phyloP scores from a whole-genome alignment of 2,113 vertebrate species.

The Peromyscus polionotus region DNA sequence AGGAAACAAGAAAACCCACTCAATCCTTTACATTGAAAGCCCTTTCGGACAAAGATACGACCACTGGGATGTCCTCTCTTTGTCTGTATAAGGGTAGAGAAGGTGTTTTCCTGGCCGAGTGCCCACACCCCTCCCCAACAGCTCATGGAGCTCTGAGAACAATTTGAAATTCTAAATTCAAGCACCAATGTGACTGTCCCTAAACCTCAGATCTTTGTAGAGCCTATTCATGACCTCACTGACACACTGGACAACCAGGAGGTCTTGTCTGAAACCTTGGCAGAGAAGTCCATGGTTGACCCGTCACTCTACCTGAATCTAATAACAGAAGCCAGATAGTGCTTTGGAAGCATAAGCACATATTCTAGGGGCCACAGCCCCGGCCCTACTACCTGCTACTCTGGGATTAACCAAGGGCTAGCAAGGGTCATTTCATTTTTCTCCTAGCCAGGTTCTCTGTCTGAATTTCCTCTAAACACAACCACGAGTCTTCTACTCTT shows the following conservation, averaged over 20 bases:
- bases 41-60: background rate
- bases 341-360: background rate
- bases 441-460: background rate
- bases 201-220: background rate
- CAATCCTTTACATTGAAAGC: background rate
- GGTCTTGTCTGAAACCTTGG: background rate
- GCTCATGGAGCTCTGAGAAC: background rate
- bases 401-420: background rate
- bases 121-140: background rate
- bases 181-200: background rate
- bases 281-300: background rate
- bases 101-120: background rate
- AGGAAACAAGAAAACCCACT: background rate
- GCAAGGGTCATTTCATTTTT: background rate
- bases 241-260: accelerated
- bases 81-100: background rate
- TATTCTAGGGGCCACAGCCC: accelerated
- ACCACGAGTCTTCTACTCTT: background rate
- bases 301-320: background rate
- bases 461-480: background rate
- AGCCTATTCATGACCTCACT: background rate
- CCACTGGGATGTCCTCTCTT: too few relatives aligned
- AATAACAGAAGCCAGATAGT: background rate
- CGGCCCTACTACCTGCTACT: background rate
- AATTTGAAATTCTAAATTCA: background rate